Percentiles rank a stretch among this genome's conserved stretches.
These are phyloP conservation scores for Mimachlamys varia DNA, from an alignment of 2,888 invertebrate genomes.

Conservation along the genomic window DNA sequence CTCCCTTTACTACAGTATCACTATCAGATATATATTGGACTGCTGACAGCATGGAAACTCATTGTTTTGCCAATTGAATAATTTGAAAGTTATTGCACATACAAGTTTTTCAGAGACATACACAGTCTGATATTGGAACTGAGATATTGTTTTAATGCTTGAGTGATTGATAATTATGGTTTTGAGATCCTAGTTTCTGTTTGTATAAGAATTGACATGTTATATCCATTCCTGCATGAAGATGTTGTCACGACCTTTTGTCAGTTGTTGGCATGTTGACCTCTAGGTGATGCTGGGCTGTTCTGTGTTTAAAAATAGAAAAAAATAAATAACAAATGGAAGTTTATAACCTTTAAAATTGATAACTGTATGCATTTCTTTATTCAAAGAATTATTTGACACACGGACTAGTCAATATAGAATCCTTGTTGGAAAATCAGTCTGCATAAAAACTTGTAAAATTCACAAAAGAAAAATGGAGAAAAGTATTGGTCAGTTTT, in stretches of 20 bases:
- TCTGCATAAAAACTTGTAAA: too few relatives aligned
- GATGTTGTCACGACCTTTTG: not conserved
- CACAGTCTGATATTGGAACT: not conserved
- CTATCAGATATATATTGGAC: not conserved
- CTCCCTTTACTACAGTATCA: not conserved
- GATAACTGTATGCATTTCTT: not conserved
- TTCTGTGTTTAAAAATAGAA: not conserved
- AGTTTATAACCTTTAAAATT: not conserved
- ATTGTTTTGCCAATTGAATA: not conserved
- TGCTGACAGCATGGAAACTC: not conserved
- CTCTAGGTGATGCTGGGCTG: not conserved
- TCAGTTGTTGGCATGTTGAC: not conserved
- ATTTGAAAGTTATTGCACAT: not conserved
- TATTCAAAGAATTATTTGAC: not conserved
- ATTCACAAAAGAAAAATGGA: too few relatives aligned
- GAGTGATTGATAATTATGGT: too few relatives aligned
- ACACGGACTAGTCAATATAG: not conserved
- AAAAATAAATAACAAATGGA: not conserved
- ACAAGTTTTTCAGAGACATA: not conserved
- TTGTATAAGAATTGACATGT: not conserved
- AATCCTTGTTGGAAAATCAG: not conserved
- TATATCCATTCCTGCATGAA: not conserved
- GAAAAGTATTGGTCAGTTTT: not conserved
- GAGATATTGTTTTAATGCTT: too few relatives aligned
- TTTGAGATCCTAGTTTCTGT: too few relatives aligned